Evolutionary conservation across 2,888 invertebrate species (phyloP), one percentile per base, ranked within the genome.

Genomic region (Drosophila recens): DNA sequence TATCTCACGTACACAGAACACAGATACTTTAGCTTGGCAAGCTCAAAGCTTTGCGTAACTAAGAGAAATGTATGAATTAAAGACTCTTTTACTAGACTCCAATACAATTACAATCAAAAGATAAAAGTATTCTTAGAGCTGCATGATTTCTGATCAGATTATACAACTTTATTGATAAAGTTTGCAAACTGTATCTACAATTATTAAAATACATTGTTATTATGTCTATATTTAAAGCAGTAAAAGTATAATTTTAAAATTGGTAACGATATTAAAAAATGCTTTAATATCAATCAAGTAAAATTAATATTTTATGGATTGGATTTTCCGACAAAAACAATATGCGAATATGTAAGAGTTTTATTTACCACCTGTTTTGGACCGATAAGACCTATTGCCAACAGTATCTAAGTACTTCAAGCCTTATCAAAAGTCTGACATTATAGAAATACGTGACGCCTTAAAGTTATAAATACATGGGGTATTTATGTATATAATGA

Each of bases 381-480:
- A 8, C 38, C 13, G 67, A 68, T 68, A 68, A 66, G 43, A 20
- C 27, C n/a, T 20, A 51, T 68, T 57, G 52, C 53, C 13, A 9
- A 33, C 36, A 8, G 46, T 33, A 15, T 20, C 30, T 13, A 53
- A 52, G 30, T 17, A 69, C 52, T 69, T 53, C 15, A 48, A 52
- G 27, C 20, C 67, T 69, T 69, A 67, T 69, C 67, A 42, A 36
- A 4, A 43, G 52, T 0, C 23, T 27, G 15, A 11, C 57, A 52
- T 34, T 58, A 42, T 30, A 58, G 15, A 23, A 11, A 23, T 59
- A 69, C 68, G 68, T 69, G 68, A 53, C 65, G 43, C n/a, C 51
- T 45, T 4, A 3, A 4, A n/a, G 33, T 17, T 15, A 63, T 67
- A 17, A 34, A 62, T 45, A 20, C 11, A 33, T 15, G 9, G 23